Conservation (phyloP, 2,113 vertebrate species). For the Phrynosoma blainvillii region DNA sequence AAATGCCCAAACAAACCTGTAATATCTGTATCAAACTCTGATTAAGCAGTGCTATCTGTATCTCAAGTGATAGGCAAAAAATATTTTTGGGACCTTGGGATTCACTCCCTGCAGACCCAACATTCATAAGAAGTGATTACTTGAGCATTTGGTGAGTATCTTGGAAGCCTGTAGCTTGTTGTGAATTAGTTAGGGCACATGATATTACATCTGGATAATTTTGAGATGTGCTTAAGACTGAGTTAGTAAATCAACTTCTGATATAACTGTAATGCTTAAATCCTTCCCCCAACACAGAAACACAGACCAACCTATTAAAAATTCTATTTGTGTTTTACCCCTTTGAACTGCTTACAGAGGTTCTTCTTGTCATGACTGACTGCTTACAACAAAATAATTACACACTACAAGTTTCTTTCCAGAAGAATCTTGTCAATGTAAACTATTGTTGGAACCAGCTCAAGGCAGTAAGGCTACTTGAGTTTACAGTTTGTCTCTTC, state of each 20-base stretch:
- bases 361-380: conserved; percentile 13
- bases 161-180: too few relatives aligned
- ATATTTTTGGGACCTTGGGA: too few relatives aligned
- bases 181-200: too few relatives aligned
- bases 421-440: conserved; percentile 4
- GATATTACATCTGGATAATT: background rate
- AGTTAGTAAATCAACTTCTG: background rate
- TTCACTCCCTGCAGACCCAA: too few relatives aligned
- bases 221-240: background rate
- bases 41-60: too few relatives aligned
- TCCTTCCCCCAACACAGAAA: background rate
- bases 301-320: background rate
- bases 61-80: too few relatives aligned
- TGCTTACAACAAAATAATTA: conserved; percentile 25
- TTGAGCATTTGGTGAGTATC: too few relatives aligned
- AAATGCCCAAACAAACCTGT: too few relatives aligned
- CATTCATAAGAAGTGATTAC: too few relatives aligned
- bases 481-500: conserved; percentile 4
- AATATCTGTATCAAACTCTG: too few relatives aligned
- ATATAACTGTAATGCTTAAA: background rate
- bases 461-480: background rate
- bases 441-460: conserved; percentile 16
- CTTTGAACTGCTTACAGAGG: conserved; percentile 29
- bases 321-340: background rate
- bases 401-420: conserved; percentile 17